Base-by-base conservation (phyloP, 2,888 invertebrate species). In the Aradus depressus region DNA sequence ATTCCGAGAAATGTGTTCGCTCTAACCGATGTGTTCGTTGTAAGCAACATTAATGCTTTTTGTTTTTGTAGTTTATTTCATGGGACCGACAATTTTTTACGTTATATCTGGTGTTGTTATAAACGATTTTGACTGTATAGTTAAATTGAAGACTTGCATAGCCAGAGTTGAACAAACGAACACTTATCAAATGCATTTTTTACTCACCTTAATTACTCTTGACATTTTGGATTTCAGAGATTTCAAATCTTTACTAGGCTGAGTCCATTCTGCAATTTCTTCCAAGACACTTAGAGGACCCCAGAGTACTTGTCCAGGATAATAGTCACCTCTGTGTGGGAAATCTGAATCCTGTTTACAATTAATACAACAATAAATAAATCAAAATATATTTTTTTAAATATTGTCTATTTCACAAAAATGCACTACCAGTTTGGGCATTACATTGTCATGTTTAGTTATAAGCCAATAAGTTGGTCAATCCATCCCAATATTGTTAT, bases 281-380 rank as follows among this genome's bases (percentile, higher is more conserved):
- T 86, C 83, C 51, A 90, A 70, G 37, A 81, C 76, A 14, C 81
- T 80, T 19, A 84, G 68, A 0, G 81, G 78, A 0, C 88, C 88
- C 63, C 77, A 77, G 37, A 90, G 73, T 59, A 79, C 76, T 66
- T 84, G 82, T 0, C 81, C 82, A n/a, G 79, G 79, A 67, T 81
- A 84, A 64, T 75, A 81, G 51, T 76, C 74, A 47, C 73, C 73
- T 6, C 69, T 64, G 45, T 68, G 68, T n/a, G 69, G 68, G 62
- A 76, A 77, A 63, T 75, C 74, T 52, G 72, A 70, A 54, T 74
- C 72, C 74, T 75, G 44, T 28, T 28, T 12, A 28, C 12, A 28
- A 28, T 28, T 10, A 28, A 28, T 10, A 28, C 12, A 28, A 28
- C 35, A 14, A 35, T 5, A 35, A 5, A 35, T 35, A 10, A n/a